Base-by-base conservation (phyloP, 2,888 invertebrate species). In the Catocala nupta region DNA sequence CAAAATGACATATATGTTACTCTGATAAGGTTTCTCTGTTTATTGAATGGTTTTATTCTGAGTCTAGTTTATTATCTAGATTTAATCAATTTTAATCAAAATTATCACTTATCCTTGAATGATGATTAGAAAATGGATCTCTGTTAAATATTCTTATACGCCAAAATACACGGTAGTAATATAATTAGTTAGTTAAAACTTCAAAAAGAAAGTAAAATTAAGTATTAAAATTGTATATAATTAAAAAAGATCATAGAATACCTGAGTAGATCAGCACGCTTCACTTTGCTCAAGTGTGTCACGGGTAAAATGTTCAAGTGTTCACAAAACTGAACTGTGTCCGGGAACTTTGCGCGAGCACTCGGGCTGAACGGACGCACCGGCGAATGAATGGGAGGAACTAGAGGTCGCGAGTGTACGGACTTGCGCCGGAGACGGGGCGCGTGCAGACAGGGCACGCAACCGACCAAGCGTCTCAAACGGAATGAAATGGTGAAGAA, bases 401-500 rank as follows among this genome's bases (percentile, higher is more conserved):
- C 78, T 80, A 78, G 73, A 72, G 78, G 89, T 77, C 88, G 86
- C 90, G 79, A 79, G 72, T 58, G 72, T 80, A 75, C 68, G 73
- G 59, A 62, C 57, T 63, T 65, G 75, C 79, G 75, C 84, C 70
- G 70, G 66, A 75, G 76, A 84, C 83, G 87, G 80, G 83, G 82
- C 87, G 84, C 81, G 80, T 74, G 75, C 80, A 73, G 80, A 85
- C 85, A 81, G 78, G 81, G 81, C 86, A 85, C 90, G 86, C 89
- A 81, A 78, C 85, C 87, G 81, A 81, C 87, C 85, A 84, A 84
- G 85, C 90, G 92, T 88, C 90, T 90, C 87, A 90, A 91, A 92
- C 94, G 89, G 90, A 94, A 94, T 94, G 94, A 94, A 94, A 94
- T 93, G 88, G 89, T 93, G 88, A 92, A 92, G 93, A 93, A 92